These are phyloP conservation scores for Apis mellifera DNA, from an alignment of 1,140 invertebrate genomes.

Conservation along the genomic window Amel_HAv3.1 CM009936.2:11280001-11280500, in stretches of 20 bases:
- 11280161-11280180: not conserved
- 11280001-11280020: slow-evolving; percentile 63
- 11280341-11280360: not conserved
- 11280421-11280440: not conserved
- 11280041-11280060: slow-evolving; percentile 58
- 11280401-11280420: not conserved
- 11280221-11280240: slow-evolving; percentile 53
- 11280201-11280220: slow-evolving; percentile 37
- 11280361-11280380: slow-evolving; percentile 15
- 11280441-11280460: slow-evolving; percentile 26
- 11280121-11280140: not conserved
- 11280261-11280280: slow-evolving; percentile 63
- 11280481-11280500: not conserved
- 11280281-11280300: slow-evolving; percentile 50
- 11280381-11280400: slow-evolving; percentile 12
- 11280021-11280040: slow-evolving; percentile 50
- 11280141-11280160: not conserved
- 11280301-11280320: slow-evolving; percentile 23
- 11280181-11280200: slow-evolving; percentile 5
- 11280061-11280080: slow-evolving; percentile 53
- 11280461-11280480: not conserved
- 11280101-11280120: slow-evolving; percentile 7
- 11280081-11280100: slow-evolving; percentile 55
- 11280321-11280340: slow-evolving; percentile 26
- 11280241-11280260: slow-evolving; percentile 24